Evolutionary conservation across 2,113 vertebrate genomes (phyloP).

Genomic region (Heterochromis multidens): DNA sequence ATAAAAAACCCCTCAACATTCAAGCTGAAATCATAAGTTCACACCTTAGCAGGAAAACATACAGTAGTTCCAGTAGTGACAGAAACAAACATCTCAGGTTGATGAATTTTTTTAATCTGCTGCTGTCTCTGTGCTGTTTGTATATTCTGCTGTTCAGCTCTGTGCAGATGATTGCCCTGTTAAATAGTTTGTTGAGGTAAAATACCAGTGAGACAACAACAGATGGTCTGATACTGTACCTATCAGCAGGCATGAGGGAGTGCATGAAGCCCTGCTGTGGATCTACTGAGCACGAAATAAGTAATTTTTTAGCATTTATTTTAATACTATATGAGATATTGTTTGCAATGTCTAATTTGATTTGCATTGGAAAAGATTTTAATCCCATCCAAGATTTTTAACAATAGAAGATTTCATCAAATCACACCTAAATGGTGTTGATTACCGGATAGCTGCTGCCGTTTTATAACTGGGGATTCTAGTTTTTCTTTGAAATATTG

Average conservation of each 20-base stretch:
- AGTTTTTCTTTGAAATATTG: not conserved
- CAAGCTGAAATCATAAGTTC: not conserved
- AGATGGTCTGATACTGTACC: slow-evolving; percentile 57
- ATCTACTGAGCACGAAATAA: not conserved
- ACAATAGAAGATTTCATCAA: not conserved
- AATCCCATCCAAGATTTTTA: too few relatives aligned
- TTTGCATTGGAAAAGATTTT: not conserved
- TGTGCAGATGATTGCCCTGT: not conserved
- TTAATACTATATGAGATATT: not conserved
- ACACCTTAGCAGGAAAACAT: not conserved
- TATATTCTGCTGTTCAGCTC: slow-evolving; percentile 8
- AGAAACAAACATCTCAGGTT: not conserved
- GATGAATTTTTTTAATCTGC: not conserved
- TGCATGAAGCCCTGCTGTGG: not conserved
- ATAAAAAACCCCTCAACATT: not conserved
- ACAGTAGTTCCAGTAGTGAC: not conserved
- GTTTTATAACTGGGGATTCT: not conserved
- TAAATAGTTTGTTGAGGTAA: slow-evolving; percentile 20
- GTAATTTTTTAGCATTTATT: not conserved
- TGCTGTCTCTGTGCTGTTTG: slow-evolving; percentile 21
- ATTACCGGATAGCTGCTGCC: not conserved
- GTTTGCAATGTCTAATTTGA: too few relatives aligned
- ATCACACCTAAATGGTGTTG: not conserved
- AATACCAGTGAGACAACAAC: slow-evolving; percentile 24
- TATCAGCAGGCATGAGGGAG: slow-evolving; percentile 59